phyloP scores from a whole-genome alignment of 2,888 invertebrate genomes.

The Beris morrisii region DNA sequence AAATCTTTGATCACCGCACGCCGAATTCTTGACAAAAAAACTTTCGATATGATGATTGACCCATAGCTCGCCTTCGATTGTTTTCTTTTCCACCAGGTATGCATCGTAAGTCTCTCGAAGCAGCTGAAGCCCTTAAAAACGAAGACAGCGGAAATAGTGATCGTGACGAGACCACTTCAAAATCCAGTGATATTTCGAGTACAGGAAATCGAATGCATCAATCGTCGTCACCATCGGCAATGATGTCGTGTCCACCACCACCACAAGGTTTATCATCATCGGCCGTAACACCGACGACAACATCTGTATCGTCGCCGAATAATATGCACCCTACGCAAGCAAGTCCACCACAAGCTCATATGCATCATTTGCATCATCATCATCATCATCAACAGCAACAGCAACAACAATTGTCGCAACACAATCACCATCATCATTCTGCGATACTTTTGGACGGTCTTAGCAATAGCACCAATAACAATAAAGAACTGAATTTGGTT shows the following conservation, averaged over 20 bases:
- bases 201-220: slow-evolving; percentile 51
- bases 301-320: slow-evolving; percentile 45
- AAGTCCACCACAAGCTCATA: slow-evolving; percentile 47
- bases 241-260: slow-evolving; percentile 51
- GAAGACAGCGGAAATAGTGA: slow-evolving; percentile 68
- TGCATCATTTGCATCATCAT: slow-evolving; percentile 42
- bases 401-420: slow-evolving; percentile 37
- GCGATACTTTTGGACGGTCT: slow-evolving; percentile 34
- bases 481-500: slow-evolving; percentile 35
- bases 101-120: slow-evolving; percentile 98
- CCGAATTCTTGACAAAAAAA: neutral
- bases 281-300: slow-evolving; percentile 36
- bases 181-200: slow-evolving; percentile 60
- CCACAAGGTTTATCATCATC: slow-evolving; percentile 48
- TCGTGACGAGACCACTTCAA: slow-evolving; percentile 62
- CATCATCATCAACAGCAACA: slow-evolving; percentile 41
- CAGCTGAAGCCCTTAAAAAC: slow-evolving; percentile 86
- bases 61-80: neutral
- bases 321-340: slow-evolving; percentile 43
- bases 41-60: slow-evolving; percentile 15
- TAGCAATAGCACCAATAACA: slow-evolving; percentile 1
- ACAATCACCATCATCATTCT: slow-evolving; percentile 34
- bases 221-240: slow-evolving; percentile 42
- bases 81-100: slow-evolving; percentile 74
- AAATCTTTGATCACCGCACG: neutral